Base-by-base conservation (phyloP, 2,888 invertebrate species). In the Sinodicranocentrus sp. region DNA sequence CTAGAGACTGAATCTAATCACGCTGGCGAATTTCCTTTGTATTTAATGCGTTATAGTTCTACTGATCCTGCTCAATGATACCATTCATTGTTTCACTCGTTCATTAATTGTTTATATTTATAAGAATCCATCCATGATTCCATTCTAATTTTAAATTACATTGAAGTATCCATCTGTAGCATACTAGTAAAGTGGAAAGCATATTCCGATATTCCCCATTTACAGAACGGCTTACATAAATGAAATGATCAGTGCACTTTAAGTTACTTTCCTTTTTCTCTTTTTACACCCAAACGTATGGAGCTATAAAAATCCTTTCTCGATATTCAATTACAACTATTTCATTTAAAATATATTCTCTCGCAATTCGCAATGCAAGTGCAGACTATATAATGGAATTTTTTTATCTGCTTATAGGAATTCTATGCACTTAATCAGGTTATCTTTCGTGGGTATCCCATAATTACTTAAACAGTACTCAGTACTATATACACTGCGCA, bases 11-110 rank as follows among this genome's bases (percentile, higher is more conserved):
- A 10, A 13, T 1, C 25, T 57, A 57, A 57, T 57, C 25, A 57
- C 57, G 57, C 21, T 33, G 57, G 25, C 25, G 57, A 57, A 57
- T 57, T 57, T 57, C 57, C 57, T 21, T 13, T 25, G 33, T 33
- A 6, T 33, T 33, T 33, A 33, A 33, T 33, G 10, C 33, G 33
- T 33, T n/a, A n/a, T n/a, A n/a, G n/a, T n/a, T n/a, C n/a, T n/a
- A n/a, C n/a, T n/a, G n/a, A n/a, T n/a, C n/a, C n/a, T n/a, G n/a
- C n/a, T n/a, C n/a, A n/a, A n/a, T n/a, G n/a, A n/a, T n/a, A n/a
- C n/a, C 17, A 48, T 48, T 54, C 13, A 17, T n/a, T 54, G 21
- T 21, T 17, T 1, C 17, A 21, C 17, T 54, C 25, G n/a, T n/a
- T n/a, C n/a, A n/a, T n/a, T n/a, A n/a, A n/a, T n/a, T n/a, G n/a